Evolutionary conservation across 2,113 vertebrate species (phyloP).

Genomic region (Poecilia latipinna): DNA sequence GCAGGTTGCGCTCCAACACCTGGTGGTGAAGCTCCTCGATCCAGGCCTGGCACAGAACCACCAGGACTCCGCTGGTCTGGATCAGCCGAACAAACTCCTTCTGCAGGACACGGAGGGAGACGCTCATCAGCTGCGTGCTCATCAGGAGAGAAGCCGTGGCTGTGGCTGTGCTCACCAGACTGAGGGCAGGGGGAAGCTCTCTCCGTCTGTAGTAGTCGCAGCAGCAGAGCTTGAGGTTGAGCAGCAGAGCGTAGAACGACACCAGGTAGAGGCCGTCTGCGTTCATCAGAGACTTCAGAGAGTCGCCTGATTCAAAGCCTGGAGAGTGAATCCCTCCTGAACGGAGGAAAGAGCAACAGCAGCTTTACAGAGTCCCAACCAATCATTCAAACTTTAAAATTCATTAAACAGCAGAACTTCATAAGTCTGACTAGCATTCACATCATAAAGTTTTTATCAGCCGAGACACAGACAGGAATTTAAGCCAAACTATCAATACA

Average conservation of each 20-base stretch:
- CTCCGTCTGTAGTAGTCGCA: slow-evolving; percentile 90
- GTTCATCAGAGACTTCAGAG: slow-evolving; percentile 90
- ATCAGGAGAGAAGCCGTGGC: no score
- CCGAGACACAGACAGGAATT: no score
- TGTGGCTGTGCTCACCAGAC: slow-evolving; percentile 43
- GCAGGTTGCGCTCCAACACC: slow-evolving; percentile 91
- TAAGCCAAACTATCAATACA: no score
- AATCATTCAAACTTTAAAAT: neutral
- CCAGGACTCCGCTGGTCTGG: slow-evolving; percentile 90
- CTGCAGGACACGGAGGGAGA: slow-evolving; percentile 60
- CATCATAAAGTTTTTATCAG: no score
- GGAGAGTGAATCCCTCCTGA: slow-evolving; percentile 91
- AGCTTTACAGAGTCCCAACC: neutral
- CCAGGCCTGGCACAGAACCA: slow-evolving; percentile 95
- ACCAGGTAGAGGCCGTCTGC: slow-evolving; percentile 93
- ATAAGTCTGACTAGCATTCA: no score
- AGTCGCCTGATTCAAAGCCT: slow-evolving; percentile 84
- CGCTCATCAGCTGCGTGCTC: no score
- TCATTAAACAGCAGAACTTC: no score
- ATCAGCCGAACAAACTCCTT: slow-evolving; percentile 94
- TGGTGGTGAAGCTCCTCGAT: slow-evolving; percentile 95
- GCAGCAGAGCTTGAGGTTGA: slow-evolving; percentile 93
- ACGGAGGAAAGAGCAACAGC: no score
- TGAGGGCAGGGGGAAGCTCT: slow-evolving; percentile 58
- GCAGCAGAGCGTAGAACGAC: slow-evolving; percentile 90